Conservation (phyloP, 2,888 invertebrate genomes). For the Phymatocera aterrima region DNA sequence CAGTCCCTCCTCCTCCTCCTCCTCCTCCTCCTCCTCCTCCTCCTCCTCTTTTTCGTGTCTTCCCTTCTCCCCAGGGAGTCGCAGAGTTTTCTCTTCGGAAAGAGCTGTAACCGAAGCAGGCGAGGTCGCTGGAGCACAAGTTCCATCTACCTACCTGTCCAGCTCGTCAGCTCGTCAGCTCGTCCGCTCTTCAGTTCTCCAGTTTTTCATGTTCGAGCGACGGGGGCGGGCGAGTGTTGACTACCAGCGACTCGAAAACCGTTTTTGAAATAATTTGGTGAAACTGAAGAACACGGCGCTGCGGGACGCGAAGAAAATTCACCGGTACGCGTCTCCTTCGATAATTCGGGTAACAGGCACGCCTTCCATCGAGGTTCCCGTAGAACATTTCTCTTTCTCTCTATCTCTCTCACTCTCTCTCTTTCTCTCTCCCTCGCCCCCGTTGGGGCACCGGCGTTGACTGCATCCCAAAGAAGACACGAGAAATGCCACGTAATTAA, state of each 20-base stretch:
- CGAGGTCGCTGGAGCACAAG: slow-evolving; percentile 38
- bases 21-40: neutral
- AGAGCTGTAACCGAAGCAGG: slow-evolving; percentile 26
- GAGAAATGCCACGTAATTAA: slow-evolving; percentile 44
- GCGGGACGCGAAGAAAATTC: slow-evolving; percentile 22
- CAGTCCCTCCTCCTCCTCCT: neutral
- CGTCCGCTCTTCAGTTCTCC: neutral
- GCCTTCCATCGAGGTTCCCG: slow-evolving; percentile 46
- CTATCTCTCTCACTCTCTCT: neutral
- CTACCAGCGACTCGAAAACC: neutral
- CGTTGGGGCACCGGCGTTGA: slow-evolving; percentile 31
- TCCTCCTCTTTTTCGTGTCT: neutral
- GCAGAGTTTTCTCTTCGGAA: slow-evolving; percentile 19
- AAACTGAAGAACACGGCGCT: slow-evolving; percentile 35
- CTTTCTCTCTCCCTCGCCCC: neutral
- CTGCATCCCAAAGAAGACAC: slow-evolving; percentile 42
- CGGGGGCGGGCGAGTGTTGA: neutral
- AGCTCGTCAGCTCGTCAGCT: slow-evolving; percentile 21
- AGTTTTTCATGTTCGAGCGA: neutral
- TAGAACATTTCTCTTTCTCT: neutral
- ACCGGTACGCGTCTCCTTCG: slow-evolving; percentile 33
- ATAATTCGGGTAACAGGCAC: slow-evolving; percentile 58
- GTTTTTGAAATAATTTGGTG: slow-evolving; percentile 47
- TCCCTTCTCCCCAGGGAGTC: slow-evolving; percentile 35
- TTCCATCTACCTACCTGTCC: slow-evolving; percentile 47